Conservation (phyloP, 1,140 invertebrate species). For the Caenorhabditis inopinata region DNA sequence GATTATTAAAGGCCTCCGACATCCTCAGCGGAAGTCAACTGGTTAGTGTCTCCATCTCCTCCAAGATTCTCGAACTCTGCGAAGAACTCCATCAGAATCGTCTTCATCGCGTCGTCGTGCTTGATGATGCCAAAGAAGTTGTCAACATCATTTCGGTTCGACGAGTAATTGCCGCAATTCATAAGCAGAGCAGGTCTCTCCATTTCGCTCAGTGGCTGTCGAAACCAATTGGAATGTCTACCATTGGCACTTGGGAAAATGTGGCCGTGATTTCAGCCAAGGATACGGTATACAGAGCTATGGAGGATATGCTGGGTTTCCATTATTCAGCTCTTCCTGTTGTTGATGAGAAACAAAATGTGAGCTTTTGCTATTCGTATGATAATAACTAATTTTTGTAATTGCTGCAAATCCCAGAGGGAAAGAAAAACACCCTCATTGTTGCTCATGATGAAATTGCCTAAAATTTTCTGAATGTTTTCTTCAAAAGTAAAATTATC, state of each 20-base stretch:
- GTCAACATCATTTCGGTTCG: conserved; percentile 12
- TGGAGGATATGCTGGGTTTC: conserved; percentile 7
- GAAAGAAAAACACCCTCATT: too few species aligned
- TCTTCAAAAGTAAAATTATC: too few species aligned
- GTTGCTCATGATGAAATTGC: too few species aligned
- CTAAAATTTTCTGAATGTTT: too few species aligned
- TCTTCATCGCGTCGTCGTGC: neutral
- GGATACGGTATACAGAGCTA: neutral
- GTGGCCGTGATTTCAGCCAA: neutral
- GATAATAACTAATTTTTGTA: too few species aligned
- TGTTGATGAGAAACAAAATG: neutral
- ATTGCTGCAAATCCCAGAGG: too few species aligned
- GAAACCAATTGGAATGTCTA: conserved; percentile 10
- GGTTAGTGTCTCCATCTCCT: neutral
- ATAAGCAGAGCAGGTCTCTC: neutral
- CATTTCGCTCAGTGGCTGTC: conserved; percentile 14
- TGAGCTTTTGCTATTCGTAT: too few species aligned
- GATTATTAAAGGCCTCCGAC: neutral
- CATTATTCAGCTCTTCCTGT: neutral
- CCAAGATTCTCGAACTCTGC: neutral
- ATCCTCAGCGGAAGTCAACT: neutral
- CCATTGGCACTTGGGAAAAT: neutral
- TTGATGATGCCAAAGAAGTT: neutral
- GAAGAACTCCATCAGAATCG: conserved; percentile 9
- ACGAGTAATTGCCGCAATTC: neutral